Percentiles rank a stretch among this genome's conserved stretches.
Evolutionary conservation across 2,113 vertebrate genomes (phyloP).

Genomic region (Rhinolophus sinicus): DNA sequence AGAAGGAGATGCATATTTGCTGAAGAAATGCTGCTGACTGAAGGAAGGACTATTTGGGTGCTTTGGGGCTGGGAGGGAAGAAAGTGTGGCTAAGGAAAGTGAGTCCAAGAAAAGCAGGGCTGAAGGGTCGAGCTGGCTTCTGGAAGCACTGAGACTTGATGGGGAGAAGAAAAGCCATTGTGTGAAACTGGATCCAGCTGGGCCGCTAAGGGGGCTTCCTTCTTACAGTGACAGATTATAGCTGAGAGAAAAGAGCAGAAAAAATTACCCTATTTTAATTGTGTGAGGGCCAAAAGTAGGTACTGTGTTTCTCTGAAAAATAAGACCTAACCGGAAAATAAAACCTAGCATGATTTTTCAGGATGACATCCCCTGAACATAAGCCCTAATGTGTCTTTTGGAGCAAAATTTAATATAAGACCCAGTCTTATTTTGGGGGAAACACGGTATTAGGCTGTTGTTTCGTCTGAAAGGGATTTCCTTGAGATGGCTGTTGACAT

Average conservation of each 20-base stretch:
- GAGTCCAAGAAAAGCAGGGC: background rate
- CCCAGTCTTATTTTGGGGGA: too few relatives aligned
- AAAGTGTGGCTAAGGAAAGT: background rate
- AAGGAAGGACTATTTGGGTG: background rate
- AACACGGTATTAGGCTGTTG: background rate
- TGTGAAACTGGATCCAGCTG: slow-evolving; percentile 44
- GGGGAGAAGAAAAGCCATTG: background rate
- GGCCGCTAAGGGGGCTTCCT: slow-evolving; percentile 23
- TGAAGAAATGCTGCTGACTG: background rate
- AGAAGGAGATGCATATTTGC: background rate
- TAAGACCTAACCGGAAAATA: too few relatives aligned
- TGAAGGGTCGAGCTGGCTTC: slow-evolving; percentile 27
- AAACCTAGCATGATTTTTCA: too few relatives aligned
- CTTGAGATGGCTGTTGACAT: background rate
- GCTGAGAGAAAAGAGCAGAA: slow-evolving; percentile 11
- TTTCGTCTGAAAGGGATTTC: slow-evolving; percentile 22
- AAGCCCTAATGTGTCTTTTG: too few relatives aligned
- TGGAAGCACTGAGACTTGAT: background rate
- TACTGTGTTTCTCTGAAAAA: background rate
- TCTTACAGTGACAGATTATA: slow-evolving; percentile 49
- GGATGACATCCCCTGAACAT: too few relatives aligned
- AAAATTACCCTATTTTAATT: background rate
- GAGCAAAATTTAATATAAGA: too few relatives aligned
- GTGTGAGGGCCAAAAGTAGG: background rate
- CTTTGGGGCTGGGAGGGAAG: background rate